phyloP scores from a whole-genome alignment of 2,797 vertebrate species.

The Crotalus adamanteus region DNA sequence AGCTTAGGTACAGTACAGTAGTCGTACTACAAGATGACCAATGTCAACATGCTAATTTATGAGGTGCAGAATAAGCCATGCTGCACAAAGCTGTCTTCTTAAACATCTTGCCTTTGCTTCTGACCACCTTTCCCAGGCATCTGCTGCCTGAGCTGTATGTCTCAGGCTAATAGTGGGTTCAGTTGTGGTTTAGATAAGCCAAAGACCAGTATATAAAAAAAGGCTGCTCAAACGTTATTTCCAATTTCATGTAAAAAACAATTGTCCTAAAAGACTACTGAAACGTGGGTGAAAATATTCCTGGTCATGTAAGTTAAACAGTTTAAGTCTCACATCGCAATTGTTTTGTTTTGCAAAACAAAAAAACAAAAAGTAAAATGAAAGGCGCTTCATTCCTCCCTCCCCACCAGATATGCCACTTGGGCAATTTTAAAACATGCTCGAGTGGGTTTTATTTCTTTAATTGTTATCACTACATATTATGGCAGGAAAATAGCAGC shows the following conservation, averaged over 20 bases:
- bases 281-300: neutral
- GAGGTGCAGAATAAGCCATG: neutral
- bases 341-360: neutral
- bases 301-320: neutral
- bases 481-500: neutral
- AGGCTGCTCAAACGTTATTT: neutral
- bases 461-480: neutral
- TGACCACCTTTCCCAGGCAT: neutral
- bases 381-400: neutral
- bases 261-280: neutral
- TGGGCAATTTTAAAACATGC: neutral
- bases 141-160: neutral
- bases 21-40: neutral
- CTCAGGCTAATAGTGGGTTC: neutral
- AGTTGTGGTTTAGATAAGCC: neutral
- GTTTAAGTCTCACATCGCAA: neutral
- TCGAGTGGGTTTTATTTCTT: neutral
- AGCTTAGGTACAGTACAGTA: neutral
- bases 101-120: neutral
- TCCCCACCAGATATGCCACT: neutral
- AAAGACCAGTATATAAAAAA: neutral
- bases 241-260: neutral
- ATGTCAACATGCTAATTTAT: neutral
- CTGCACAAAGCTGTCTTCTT: neutral
- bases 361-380: neutral